A percentile compares a stretch with the other conserved stretches of the same genome.
Conservation (phyloP, 2,797 vertebrate species). For the Dermochelys coriacea region DNA sequence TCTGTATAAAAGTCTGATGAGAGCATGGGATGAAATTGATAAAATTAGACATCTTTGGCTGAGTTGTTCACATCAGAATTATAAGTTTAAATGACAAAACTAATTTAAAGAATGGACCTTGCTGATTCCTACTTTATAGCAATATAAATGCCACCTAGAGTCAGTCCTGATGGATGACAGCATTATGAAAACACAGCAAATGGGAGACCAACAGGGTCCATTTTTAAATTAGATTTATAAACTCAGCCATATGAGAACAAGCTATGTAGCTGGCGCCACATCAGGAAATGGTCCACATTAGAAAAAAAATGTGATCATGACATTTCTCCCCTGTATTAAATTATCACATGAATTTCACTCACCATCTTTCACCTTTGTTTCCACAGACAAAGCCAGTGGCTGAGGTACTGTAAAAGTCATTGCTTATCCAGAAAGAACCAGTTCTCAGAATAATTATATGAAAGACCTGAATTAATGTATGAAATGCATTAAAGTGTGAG, state of each 20-base stretch:
- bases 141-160: constrained; percentile 15
- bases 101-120: constrained; percentile 55
- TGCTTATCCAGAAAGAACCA: background rate
- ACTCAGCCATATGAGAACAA: constrained; percentile 40
- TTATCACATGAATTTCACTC: constrained; percentile 34
- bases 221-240: constrained; percentile 68
- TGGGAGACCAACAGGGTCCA: constrained; percentile 25
- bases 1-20: constrained; percentile 41
- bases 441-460: background rate
- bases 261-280: constrained; percentile 1
- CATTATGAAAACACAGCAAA: constrained; percentile 51
- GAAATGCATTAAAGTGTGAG: background rate
- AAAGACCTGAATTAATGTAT: background rate
- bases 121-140: background rate
- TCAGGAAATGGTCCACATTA: constrained; percentile 22
- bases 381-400: background rate
- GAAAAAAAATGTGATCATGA: background rate
- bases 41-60: constrained; percentile 58
- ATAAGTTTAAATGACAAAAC: constrained; percentile 48
- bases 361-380: constrained; percentile 32
- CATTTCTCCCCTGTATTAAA: constrained; percentile 32
- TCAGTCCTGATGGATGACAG: constrained; percentile 46
- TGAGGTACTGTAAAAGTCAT: background rate
- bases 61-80: constrained; percentile 44
- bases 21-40: constrained; percentile 39